Conservation (phyloP, 2,797 vertebrate genomes). For the Syngnathus rostellatus region DNA sequence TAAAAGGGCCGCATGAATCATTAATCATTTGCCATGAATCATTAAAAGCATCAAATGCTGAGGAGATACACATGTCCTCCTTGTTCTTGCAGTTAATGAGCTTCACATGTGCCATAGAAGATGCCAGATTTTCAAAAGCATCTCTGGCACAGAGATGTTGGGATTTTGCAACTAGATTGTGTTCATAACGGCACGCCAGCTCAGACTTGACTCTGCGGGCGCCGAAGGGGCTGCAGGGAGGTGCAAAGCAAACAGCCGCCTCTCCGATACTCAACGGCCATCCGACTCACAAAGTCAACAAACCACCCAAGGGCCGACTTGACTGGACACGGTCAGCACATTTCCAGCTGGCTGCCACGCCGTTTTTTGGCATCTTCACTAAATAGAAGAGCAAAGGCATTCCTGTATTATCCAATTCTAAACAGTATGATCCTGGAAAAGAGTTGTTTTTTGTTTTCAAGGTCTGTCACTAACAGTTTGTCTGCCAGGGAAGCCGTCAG, state of each 20-base stretch:
- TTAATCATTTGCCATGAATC: conserved; percentile 55
- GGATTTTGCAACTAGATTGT: conserved; percentile 6
- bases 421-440: neutral
- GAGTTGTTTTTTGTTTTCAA: neutral
- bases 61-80: conserved; percentile 19
- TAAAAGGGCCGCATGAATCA: conserved; percentile 50
- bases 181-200: conserved; percentile 14
- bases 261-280: conserved; percentile 26
- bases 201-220: conserved; percentile 41
- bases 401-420: neutral
- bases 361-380: conserved; percentile 4
- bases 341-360: conserved; percentile 42
- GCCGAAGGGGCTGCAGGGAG: conserved; percentile 37
- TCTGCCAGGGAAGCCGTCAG: conserved; percentile 42
- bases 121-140: neutral
- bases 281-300: conserved; percentile 57
- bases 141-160: neutral
- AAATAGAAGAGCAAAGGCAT: neutral
- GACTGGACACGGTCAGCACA: conserved; percentile 44
- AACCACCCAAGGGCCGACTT: conserved; percentile 34
- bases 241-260: conserved; percentile 55
- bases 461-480: conserved; percentile 40
- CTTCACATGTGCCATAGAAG: neutral
- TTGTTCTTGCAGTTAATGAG: neutral
- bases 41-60: conserved; percentile 36